Conservation (phyloP, 1,140 invertebrate genomes). For the Psilanteris sp. region DNA sequence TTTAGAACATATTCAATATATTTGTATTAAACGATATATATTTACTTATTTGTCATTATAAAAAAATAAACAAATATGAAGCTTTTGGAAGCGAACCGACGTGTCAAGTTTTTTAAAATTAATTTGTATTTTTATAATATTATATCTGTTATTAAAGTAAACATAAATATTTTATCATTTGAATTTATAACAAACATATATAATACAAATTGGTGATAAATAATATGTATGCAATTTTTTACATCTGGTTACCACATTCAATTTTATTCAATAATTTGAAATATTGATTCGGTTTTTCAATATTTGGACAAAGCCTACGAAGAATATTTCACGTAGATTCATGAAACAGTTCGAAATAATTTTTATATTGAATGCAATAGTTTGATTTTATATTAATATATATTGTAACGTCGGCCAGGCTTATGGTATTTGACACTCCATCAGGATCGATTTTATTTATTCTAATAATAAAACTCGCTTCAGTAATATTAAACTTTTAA, state of each 20-base stretch:
- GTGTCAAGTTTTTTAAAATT: no score
- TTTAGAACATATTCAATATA: no score
- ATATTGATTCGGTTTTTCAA: slow-evolving; percentile 21
- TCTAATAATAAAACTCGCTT: slow-evolving; percentile 13
- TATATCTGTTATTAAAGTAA: no score
- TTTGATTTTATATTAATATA: slow-evolving; percentile 20
- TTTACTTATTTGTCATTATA: no score
- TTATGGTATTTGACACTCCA: background rate
- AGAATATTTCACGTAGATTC: slow-evolving; percentile 9
- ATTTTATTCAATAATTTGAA: slow-evolving; percentile 38
- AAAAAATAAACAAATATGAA: no score
- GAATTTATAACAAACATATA: slow-evolving; percentile 13
- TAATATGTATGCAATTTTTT: slow-evolving; percentile 9
- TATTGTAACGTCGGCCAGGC: background rate
- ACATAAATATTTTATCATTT: no score
- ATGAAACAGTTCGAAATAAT: slow-evolving; percentile 5
- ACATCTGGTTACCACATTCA: slow-evolving; percentile 16
- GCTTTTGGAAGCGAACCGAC: no score
- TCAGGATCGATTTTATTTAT: slow-evolving; percentile 4
- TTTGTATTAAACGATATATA: no score
- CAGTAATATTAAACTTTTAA: no score
- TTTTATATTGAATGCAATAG: slow-evolving; percentile 4
- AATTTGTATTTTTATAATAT: no score
- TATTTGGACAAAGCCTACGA: slow-evolving; percentile 8
- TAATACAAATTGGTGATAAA: slow-evolving; percentile 14